Percentiles rank a stretch among this genome's conserved stretches.
These are phyloP conservation scores for Sinodicranocentrus sp. DNA, from an alignment of 2,888 invertebrate genomes.

Conservation along the genomic window DNA sequence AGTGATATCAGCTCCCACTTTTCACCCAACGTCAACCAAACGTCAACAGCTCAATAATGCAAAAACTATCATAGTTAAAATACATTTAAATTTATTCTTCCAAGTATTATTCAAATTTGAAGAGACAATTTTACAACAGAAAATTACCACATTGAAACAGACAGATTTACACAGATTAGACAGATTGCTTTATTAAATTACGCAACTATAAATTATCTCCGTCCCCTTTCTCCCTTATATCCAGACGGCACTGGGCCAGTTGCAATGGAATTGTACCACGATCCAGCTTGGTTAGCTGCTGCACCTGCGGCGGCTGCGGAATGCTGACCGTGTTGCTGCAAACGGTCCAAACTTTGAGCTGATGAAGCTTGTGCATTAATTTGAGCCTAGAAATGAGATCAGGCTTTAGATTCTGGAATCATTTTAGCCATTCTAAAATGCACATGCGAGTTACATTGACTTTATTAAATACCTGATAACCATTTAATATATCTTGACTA, in stretches of 20 bases:
- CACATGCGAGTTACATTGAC: no score
- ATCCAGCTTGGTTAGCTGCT: constrained; percentile 71
- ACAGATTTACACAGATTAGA: not conserved
- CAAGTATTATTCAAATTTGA: not conserved
- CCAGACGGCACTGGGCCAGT: constrained; percentile 71
- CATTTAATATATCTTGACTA: constrained; percentile 66
- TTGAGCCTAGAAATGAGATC: constrained; percentile 65
- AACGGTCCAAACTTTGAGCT: constrained; percentile 66
- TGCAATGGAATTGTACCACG: constrained; percentile 75
- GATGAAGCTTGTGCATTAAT: constrained; percentile 73
- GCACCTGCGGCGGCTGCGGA: constrained; percentile 64
- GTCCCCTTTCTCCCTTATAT: constrained; percentile 75
- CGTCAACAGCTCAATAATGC: no score
- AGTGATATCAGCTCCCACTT: no score
- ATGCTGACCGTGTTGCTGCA: constrained; percentile 75
- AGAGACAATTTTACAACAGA: not conserved
- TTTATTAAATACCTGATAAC: constrained; percentile 74
- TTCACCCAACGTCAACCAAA: no score
- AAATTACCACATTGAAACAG: no score
- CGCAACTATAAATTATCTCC: no score
- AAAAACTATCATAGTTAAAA: not conserved
- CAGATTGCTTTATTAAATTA: not conserved
- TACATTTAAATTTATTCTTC: not conserved
- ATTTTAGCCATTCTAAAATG: no score
- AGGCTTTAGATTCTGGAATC: not conserved